These are phyloP conservation scores for Drosophila mayaguana DNA, from an alignment of 2,888 invertebrate species.

Conservation along the genomic window DNA sequence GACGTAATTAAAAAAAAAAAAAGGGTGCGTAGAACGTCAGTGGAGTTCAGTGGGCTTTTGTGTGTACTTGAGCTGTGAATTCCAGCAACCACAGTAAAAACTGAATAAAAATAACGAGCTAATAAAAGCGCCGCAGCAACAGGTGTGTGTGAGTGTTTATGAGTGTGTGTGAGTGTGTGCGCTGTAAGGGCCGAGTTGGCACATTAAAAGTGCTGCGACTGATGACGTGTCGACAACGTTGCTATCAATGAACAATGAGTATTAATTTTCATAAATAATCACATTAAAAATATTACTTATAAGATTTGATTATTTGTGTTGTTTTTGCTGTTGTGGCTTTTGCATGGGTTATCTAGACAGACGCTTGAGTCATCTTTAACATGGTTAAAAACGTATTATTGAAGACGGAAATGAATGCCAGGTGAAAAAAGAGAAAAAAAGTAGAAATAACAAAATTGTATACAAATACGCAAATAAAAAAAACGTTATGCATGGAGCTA, in stretches of 20 bases:
- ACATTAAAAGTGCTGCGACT: slow-evolving; percentile 56
- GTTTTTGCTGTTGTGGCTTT: slow-evolving; percentile 48
- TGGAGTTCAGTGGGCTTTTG: slow-evolving; percentile 30
- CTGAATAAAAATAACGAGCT: slow-evolving; percentile 70
- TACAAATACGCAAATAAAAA: slow-evolving; percentile 53
- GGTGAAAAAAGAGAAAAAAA: slow-evolving; percentile 38
- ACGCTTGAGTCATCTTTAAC: slow-evolving; percentile 73
- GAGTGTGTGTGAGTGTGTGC: slow-evolving; percentile 38
- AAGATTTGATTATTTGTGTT: slow-evolving; percentile 33
- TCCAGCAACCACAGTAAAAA: slow-evolving; percentile 22
- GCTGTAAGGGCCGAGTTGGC: slow-evolving; percentile 46
- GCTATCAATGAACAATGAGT: slow-evolving; percentile 78
- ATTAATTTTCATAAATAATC: slow-evolving; percentile 80
- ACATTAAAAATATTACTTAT: slow-evolving; percentile 68
- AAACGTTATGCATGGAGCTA: slow-evolving; percentile 65
- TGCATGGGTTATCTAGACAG: slow-evolving; percentile 70
- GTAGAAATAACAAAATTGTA: slow-evolving; percentile 55
- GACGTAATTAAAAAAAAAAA: slow-evolving; percentile 73
- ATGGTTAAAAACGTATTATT: slow-evolving; percentile 81
- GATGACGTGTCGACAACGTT: slow-evolving; percentile 64
- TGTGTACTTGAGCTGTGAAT: slow-evolving; percentile 53
- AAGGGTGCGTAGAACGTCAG: slow-evolving; percentile 61
- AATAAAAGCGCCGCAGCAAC: slow-evolving; percentile 67
- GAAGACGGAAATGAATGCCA: slow-evolving; percentile 82
- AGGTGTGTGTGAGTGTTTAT: slow-evolving; percentile 57